phyloP scores from a whole-genome alignment of 1,140 invertebrate species.

The Zaprionus vittiger region DNA sequence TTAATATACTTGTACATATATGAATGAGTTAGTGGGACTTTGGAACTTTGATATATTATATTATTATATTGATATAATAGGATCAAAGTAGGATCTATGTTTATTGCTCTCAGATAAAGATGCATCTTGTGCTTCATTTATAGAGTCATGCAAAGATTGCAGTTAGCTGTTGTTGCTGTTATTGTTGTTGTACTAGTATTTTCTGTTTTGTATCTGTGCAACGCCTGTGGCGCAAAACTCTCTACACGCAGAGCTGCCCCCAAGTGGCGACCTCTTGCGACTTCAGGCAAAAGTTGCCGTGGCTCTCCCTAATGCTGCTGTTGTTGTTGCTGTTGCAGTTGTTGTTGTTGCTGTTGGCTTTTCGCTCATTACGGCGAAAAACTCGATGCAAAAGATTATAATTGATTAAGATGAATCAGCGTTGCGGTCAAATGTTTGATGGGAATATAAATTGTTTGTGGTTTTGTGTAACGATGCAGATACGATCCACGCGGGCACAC shows the following conservation, averaged over 20 bases:
- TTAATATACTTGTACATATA: too few species aligned
- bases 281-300: constrained; percentile 28
- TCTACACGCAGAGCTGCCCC: constrained; percentile 73
- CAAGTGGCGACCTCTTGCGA: constrained; percentile 70
- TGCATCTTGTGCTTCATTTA: neutral
- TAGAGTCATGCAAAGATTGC: neutral
- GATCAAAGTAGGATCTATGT: too few species aligned
- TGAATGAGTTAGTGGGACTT: too few species aligned
- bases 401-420: constrained; percentile 84
- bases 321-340: constrained; percentile 22
- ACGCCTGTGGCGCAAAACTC: constrained; percentile 74
- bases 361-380: constrained; percentile 74
- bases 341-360: constrained; percentile 34
- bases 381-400: constrained; percentile 79
- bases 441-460: constrained; percentile 84
- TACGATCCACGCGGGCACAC: constrained; percentile 36
- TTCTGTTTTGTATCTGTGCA: constrained; percentile 63
- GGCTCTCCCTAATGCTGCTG: constrained; percentile 8
- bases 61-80: too few species aligned
- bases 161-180: neutral
- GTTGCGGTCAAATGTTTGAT: constrained; percentile 83
- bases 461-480: constrained; percentile 80
- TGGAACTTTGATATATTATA: too few species aligned
- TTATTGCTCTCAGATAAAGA: neutral
- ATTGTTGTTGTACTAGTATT: constrained; percentile 19